Conservation (phyloP, 2,113 vertebrate genomes). For the Elephantulus edwardii region DNA sequence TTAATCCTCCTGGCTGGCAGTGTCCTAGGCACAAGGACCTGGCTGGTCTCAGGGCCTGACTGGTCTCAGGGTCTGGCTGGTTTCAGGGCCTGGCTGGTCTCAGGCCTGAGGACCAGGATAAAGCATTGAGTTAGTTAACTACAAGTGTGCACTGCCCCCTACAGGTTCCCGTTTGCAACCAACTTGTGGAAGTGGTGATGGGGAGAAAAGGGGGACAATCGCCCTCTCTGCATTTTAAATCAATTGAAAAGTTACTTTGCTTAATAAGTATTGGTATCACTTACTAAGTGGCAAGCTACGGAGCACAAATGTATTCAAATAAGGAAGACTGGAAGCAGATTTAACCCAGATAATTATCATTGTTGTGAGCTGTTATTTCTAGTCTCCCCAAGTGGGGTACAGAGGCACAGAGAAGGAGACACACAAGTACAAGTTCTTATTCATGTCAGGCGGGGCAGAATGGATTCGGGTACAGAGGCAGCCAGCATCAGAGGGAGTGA, state of each 20-base stretch:
- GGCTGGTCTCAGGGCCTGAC: not conserved
- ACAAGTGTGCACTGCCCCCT: not conserved
- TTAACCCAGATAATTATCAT: not conserved
- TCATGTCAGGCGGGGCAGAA: not conserved
- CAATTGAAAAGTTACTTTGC: not conserved
- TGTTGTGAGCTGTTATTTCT: not conserved
- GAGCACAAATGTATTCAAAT: not conserved
- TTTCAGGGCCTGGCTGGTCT: not conserved
- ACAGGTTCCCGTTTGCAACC: not conserved
- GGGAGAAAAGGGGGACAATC: too few relatives aligned
- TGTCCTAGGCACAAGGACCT: not conserved
- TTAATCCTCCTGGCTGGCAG: slow-evolving; percentile 55
- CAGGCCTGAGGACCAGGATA: not conserved
- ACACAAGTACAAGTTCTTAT: not conserved
- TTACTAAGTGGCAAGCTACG: not conserved
- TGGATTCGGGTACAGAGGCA: fast-evolving
- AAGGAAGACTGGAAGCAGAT: not conserved
- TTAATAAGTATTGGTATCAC: not conserved
- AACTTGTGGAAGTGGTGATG: too few relatives aligned
- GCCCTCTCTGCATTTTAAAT: not conserved
- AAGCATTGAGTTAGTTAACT: not conserved
- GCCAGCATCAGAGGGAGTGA: not conserved
- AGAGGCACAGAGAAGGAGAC: not conserved
- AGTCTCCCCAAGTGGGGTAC: not conserved
- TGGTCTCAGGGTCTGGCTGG: not conserved